These are phyloP conservation scores for Adela reaumurella DNA, from an alignment of 2,888 invertebrate species.

Conservation along the genomic window DNA sequence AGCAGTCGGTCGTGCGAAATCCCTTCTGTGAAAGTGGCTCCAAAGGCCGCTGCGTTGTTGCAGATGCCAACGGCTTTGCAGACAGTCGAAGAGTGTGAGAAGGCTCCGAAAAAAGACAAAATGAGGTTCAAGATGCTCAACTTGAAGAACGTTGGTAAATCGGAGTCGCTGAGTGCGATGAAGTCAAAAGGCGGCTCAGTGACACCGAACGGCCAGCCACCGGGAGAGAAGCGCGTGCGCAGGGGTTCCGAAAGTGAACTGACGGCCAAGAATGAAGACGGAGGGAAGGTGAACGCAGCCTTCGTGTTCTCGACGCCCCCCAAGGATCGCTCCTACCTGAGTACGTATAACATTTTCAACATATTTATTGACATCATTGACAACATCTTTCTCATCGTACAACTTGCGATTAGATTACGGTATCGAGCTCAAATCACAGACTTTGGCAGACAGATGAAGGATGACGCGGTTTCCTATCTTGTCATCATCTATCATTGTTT, in stretches of 20 bases:
- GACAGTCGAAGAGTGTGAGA: neutral
- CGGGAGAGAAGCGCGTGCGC: constrained; percentile 26
- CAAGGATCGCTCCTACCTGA: constrained; percentile 47
- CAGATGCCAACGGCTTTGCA: constrained; percentile 39
- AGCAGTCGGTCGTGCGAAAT: constrained; percentile 32
- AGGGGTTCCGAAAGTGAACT: constrained; percentile 44
- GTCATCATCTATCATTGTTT: too few species aligned
- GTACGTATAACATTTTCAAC: constrained; percentile 35
- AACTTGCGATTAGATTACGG: neutral
- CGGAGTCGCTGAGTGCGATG: constrained; percentile 38
- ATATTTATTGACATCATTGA: too few species aligned
- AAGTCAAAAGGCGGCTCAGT: constrained; percentile 13
- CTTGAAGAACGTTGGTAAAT: constrained; percentile 36
- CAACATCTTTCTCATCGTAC: neutral
- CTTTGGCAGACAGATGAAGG: too few species aligned
- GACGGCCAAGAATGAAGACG: constrained; percentile 15
- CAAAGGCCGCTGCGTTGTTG: constrained; percentile 60
- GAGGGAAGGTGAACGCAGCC: constrained; percentile 39
- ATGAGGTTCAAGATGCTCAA: constrained; percentile 21
- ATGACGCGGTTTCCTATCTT: too few species aligned
- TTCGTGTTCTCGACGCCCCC: constrained; percentile 52
- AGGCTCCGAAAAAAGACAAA: constrained; percentile 28
- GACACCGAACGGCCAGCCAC: neutral
- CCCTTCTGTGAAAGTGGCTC: constrained; percentile 43
- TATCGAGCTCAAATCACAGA: neutral